A percentile compares a stretch with the other conserved stretches of the same genome.
Evolutionary conservation across 2,113 vertebrate genomes (phyloP).

Genomic region (Syngnathoides biaculeatus): DNA sequence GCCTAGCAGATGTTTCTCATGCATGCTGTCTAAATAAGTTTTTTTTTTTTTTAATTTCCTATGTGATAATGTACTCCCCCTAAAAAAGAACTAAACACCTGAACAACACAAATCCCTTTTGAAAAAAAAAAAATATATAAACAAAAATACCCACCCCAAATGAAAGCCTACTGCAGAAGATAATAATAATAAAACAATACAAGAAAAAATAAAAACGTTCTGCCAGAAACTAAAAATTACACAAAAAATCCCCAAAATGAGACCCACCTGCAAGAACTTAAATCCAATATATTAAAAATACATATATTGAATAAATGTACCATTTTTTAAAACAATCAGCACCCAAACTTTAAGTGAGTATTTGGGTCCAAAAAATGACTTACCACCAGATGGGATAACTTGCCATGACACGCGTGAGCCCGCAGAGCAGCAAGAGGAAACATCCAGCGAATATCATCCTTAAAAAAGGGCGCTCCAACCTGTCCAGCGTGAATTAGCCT

Average conservation of each 20-base stretch:
- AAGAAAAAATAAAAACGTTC: neutral
- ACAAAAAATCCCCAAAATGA: too few species aligned
- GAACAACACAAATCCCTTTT: neutral
- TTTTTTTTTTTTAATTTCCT: neutral
- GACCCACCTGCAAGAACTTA: neutral
- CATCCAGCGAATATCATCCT: conserved; percentile 85
- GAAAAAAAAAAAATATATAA: too few species aligned
- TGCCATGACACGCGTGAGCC: conserved; percentile 80
- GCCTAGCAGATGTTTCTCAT: neutral
- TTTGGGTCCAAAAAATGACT: conserved; percentile 49
- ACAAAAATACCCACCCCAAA: too few species aligned
- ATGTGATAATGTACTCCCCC: neutral
- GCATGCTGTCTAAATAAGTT: neutral
- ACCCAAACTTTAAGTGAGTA: neutral
- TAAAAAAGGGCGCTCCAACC: conserved; percentile 74
- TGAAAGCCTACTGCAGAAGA: too few species aligned
- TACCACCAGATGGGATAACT: conserved; percentile 94
- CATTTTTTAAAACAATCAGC: neutral
- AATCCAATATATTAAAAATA: neutral
- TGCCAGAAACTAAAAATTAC: too few species aligned
- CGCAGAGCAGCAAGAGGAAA: conserved; percentile 83
- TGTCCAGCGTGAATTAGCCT: conserved; percentile 57
- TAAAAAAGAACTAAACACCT: neutral
- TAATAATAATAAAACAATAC: too few species aligned
- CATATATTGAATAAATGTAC: neutral